Evolutionary conservation across 2,797 vertebrate genomes (phyloP), one percentile per base, ranked within the genome.

Genomic region (Clarias pachynema): DNA sequence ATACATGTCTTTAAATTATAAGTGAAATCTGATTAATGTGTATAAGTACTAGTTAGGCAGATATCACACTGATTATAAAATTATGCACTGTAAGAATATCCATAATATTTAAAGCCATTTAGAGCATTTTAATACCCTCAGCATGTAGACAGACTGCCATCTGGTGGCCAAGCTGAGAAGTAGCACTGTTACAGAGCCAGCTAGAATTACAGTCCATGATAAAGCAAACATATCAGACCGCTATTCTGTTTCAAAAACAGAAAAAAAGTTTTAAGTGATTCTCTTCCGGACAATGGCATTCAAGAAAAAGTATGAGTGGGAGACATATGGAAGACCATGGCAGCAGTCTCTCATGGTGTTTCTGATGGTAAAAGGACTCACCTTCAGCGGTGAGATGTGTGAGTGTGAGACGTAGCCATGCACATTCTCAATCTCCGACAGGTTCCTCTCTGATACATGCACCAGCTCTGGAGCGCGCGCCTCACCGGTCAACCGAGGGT

Each of bases 371-470:
- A 83, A 31, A 12, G 16, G 26, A 88, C 96, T 93, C 89, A 99
- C 98, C 97, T 99, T 99, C 91, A 99, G 93, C 88, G 98, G 98
- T 88, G 97, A 99, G 93, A 99, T 98, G 94, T 99, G 97, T 0
- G 97, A 96, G 92, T 99, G 97, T 62, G 98, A 95, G 89, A 99
- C 98, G 0, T 97, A 98, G 92, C 98, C 98, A 12, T 98, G 98
- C 85, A 99, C 97, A 81, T 99, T 99, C 94, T 99, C 98, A 86
- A 99, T 98, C 91, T 99, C 97, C 15, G 97, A 99, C 68, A 99
- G 92, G 91, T 98, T 99, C 95, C 98, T 98, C 93, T 99, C 97
- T 0, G 97, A 98, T 73, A 99, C 96, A 0, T 99, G 97, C 89
- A 99, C 97, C 2, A 99, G 96, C 90, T 99, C 98, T 0, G 97